phyloP scores from a whole-genome alignment of 2,113 vertebrate genomes.

The Morone saxatilis region DNA sequence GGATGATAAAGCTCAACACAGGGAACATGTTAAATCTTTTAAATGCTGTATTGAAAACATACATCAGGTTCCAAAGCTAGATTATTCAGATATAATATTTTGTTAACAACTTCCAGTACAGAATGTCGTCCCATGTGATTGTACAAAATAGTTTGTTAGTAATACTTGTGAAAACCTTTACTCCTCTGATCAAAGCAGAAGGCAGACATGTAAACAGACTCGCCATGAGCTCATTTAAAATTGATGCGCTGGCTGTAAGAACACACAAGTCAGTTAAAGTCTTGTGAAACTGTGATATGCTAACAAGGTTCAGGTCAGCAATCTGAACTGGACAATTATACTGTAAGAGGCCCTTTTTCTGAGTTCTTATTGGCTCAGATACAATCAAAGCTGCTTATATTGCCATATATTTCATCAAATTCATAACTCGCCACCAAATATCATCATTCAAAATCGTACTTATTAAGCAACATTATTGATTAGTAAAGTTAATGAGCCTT shows the following conservation, averaged over 20 bases:
- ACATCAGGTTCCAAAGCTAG: background rate
- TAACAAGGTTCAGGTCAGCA: background rate
- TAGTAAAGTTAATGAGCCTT: conserved; percentile 17
- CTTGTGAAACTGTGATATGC: background rate
- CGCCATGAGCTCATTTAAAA: conserved; percentile 31
- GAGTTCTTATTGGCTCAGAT: background rate
- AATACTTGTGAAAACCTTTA: too few relatives aligned
- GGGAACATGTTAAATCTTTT: background rate
- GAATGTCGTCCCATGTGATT: background rate
- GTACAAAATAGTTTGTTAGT: background rate
- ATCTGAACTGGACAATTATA: background rate
- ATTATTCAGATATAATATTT: background rate
- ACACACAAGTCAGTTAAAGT: background rate
- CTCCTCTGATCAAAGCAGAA: background rate
- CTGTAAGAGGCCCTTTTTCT: background rate
- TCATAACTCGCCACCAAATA: background rate
- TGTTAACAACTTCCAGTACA: background rate
- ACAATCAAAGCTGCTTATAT: background rate
- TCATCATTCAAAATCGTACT: background rate
- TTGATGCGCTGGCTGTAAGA: background rate
- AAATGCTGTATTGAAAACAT: background rate
- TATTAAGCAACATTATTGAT: conserved; percentile 16
- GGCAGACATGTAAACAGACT: conserved; percentile 25
- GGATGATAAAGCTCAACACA: background rate
- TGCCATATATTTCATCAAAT: background rate